Evolutionary conservation across 2,113 vertebrate genomes (phyloP), one percentile per base, ranked within the genome.

Genomic region (Gambusia holbrooki): DNA sequence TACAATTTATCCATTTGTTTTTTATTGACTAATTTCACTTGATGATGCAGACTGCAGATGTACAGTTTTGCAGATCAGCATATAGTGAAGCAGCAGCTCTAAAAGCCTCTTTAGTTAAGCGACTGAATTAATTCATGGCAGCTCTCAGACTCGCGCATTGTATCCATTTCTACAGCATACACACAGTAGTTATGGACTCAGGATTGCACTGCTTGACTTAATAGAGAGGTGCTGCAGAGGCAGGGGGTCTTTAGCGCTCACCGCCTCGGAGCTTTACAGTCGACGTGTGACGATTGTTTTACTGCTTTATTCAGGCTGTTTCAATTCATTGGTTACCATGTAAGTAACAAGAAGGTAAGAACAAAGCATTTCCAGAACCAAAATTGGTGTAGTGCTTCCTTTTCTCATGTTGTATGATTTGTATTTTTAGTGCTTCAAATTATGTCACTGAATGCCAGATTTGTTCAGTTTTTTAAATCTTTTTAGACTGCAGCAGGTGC

Each of bases 141-240:
- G 35, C 27, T 62, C 29, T 71, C 27, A 42, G 35, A 4, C 68
- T 27, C 25, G 22, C 33, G 27, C 4, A 9, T 32, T 65, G 60
- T 61, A 58, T 74, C 32, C n/a, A 48, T 82, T 77, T 81, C 42
- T 68, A 6, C 64, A 40, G 35, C 33, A 40, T 40, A 40, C 58
- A 32, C 15, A 28, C 64, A 54, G 35, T 68, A 67, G 45, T 54
- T 30, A 51, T 37, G 62, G 66, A 61, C 61, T 67, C 28, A 78
- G 62, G 27, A 54, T 70, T 68, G 40, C 29, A 25, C 1, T 6
- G 62, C 32, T 78, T 25, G 33, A n/a, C 63, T 32, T 2, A 22
- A 22, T 5, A 15, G 76, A 8, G 15, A 32, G 48, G 63, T 63
- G 60, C 71, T 70, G 54, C 70, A 37, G 63, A 58, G 51, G 51